phyloP scores from a whole-genome alignment of 1,140 invertebrate species.

The Zaprionus vittiger region DNA sequence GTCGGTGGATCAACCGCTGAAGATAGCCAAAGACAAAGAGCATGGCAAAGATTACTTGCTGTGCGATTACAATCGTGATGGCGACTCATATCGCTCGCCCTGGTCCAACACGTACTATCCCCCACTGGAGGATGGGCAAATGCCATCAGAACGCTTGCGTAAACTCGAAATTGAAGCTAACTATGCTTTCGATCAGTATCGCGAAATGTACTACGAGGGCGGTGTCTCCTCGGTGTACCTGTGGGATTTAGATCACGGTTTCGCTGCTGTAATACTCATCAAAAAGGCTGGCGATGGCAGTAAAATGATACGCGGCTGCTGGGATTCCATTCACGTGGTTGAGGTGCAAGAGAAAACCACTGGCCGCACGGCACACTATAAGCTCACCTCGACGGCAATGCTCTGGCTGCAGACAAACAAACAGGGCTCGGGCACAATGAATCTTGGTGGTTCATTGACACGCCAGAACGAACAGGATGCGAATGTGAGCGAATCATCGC shows the following conservation, averaged over 20 bases:
- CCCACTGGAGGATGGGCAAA: conserved; percentile 98
- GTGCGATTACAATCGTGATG: conserved; percentile 99
- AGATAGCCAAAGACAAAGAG: conserved; percentile 97
- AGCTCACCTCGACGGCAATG: conserved; percentile 99
- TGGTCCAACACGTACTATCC: conserved; percentile 99
- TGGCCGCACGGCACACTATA: conserved; percentile 98
- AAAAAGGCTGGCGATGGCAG: conserved; percentile 98
- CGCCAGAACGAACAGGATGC: conserved; percentile 97
- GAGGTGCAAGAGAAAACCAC: conserved; percentile 98
- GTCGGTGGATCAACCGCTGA: conserved; percentile 99
- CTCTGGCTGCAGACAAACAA: conserved; percentile 99
- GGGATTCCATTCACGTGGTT: conserved; percentile 99
- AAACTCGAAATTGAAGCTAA: conserved; percentile 99
- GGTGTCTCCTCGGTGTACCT: conserved; percentile 99
- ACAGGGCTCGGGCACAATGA: conserved; percentile 98
- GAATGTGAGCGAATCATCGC: conserved; percentile 94
- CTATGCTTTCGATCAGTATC: conserved; percentile 98
- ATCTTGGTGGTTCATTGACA: conserved; percentile 98
- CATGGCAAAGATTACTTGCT: conserved; percentile 98
- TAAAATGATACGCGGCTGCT: conserved; percentile 99
- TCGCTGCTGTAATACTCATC: conserved; percentile 99
- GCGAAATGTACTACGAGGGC: conserved; percentile 99
- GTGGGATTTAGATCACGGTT: conserved; percentile 99
- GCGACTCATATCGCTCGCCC: conserved; percentile 99
- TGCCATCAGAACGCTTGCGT: conserved; percentile 98